Conservation (phyloP, 2,888 invertebrate genomes). For the Timema podura region DNA sequence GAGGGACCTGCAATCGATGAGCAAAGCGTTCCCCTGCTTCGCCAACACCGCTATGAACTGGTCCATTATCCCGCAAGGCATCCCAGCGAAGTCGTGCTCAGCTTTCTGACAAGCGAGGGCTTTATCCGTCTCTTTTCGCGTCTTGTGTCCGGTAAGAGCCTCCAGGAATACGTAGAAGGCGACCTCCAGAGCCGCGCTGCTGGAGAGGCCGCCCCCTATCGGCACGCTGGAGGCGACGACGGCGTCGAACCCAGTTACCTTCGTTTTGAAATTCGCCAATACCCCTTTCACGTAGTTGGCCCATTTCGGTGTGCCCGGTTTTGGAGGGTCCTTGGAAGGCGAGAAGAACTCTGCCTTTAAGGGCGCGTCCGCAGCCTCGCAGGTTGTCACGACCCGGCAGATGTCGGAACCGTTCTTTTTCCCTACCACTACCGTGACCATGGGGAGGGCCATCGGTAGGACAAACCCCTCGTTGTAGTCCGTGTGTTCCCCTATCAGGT, state of each 20-base stretch:
- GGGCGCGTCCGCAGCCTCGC: constrained; percentile 52
- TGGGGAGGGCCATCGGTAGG: constrained; percentile 83
- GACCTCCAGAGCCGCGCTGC: constrained; percentile 90
- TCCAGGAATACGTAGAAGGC: constrained; percentile 83
- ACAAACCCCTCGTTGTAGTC: constrained; percentile 96
- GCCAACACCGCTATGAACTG: constrained; percentile 88
- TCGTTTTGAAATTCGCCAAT: constrained; percentile 60
- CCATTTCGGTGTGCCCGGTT: constrained; percentile 73
- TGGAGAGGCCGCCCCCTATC: constrained; percentile 84
- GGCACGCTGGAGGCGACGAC: constrained; percentile 83
- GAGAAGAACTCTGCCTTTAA: constrained; percentile 44
- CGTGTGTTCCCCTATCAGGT: constrained; percentile 92
- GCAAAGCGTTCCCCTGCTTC: constrained; percentile 68
- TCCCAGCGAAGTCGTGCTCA: constrained; percentile 85
- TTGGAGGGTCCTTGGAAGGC: constrained; percentile 40
- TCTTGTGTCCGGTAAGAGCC: constrained; percentile 53
- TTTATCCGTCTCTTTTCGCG: constrained; percentile 52
- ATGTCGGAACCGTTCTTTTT: constrained; percentile 51
- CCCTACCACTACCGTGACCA: constrained; percentile 79
- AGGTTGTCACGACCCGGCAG: constrained; percentile 54
- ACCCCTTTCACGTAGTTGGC: constrained; percentile 88
- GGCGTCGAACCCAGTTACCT: constrained; percentile 70
- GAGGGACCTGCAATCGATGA: constrained; percentile 77
- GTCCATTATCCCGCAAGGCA: constrained; percentile 97
- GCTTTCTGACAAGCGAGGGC: constrained; percentile 86